A percentile compares a stretch with the other conserved stretches of the same genome.
phyloP scores from a whole-genome alignment of 2,113 vertebrate species.

The Canis aureus region DNA sequence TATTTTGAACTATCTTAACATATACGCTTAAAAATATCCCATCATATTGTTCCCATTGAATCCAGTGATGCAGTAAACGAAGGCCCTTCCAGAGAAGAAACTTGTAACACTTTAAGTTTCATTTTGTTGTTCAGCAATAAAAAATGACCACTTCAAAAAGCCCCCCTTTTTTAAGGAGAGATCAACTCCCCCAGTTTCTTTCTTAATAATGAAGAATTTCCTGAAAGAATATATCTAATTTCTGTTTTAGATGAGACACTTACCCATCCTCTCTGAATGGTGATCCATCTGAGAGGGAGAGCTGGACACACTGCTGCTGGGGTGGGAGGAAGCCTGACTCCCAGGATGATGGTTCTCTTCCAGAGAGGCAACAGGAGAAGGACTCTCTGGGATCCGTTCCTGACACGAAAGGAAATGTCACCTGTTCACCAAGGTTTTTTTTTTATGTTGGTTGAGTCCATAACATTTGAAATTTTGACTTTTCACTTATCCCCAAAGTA shows the following conservation, averaged over 20 bases:
- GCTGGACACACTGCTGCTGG: slow-evolving; percentile 95
- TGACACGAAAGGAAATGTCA: slow-evolving; percentile 75
- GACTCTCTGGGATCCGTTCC: slow-evolving; percentile 94
- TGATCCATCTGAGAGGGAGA: slow-evolving; percentile 90
- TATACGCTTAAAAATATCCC: background rate
- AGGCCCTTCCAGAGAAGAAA: background rate
- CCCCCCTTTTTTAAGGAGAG: background rate
- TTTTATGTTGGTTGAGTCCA: background rate
- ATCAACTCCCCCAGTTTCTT: background rate
- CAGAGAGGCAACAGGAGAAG: slow-evolving; percentile 92
- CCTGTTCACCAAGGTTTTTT: background rate
- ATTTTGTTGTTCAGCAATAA: background rate
- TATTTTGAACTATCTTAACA: background rate
- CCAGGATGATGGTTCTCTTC: slow-evolving; percentile 90
- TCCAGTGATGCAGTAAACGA: background rate
- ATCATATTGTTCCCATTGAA: background rate
- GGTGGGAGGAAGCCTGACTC: slow-evolving; percentile 93
- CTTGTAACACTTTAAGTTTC: background rate
- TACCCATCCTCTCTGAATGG: slow-evolving; percentile 92
- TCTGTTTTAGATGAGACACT: slow-evolving; percentile 67
- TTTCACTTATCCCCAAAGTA: background rate
- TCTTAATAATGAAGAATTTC: background rate
- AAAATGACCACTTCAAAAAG: slow-evolving; percentile 7
- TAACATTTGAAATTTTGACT: background rate
- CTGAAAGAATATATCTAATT: background rate